Conservation (phyloP, 2,797 vertebrate genomes). For the Sebastes miniatus region DNA sequence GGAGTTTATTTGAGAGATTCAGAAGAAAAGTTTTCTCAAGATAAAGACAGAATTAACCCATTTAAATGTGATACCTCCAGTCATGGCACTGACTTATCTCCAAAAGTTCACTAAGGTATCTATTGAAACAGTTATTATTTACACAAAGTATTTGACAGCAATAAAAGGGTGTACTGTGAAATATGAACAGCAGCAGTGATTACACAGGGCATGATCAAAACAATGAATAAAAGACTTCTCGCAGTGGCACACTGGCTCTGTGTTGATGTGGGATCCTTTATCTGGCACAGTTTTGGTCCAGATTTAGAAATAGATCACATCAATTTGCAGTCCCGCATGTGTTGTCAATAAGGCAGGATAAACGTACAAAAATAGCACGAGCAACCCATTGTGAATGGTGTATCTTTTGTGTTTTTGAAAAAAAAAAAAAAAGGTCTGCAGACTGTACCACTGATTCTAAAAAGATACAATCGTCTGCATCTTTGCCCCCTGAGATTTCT, state of each 20-base stretch:
- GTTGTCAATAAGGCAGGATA: conserved; percentile 43
- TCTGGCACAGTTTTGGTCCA: conserved; percentile 55
- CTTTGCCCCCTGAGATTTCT: conserved; percentile 34
- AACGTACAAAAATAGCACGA: conserved; percentile 38
- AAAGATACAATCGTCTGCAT: conserved; percentile 31
- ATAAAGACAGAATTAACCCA: conserved; percentile 56
- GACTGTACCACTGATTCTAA: conserved; percentile 4
- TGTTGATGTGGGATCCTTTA: conserved; percentile 49
- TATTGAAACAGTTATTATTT: conserved; percentile 43
- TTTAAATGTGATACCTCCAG: conserved; percentile 16
- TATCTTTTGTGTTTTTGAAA: conserved; percentile 6
- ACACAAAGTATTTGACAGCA: conserved; percentile 38
- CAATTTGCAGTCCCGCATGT: conserved; percentile 42
- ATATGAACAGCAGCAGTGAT: conserved; percentile 43
- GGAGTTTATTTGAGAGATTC: conserved; percentile 53
- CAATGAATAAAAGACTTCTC: conserved; percentile 48
- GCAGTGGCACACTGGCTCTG: conserved; percentile 35
- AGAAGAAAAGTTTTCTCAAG: conserved; percentile 35
- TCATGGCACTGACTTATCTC: conserved; percentile 33
- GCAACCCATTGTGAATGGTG: conserved; percentile 12
- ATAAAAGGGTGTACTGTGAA: conserved; percentile 25
- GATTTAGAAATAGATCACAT: conserved; percentile 62
- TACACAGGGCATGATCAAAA: conserved; percentile 60
- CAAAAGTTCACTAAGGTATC: conserved; percentile 27
- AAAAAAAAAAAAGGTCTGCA: background rate